phyloP scores from a whole-genome alignment of 2,888 invertebrate genomes.

The Acronicta alni region DNA sequence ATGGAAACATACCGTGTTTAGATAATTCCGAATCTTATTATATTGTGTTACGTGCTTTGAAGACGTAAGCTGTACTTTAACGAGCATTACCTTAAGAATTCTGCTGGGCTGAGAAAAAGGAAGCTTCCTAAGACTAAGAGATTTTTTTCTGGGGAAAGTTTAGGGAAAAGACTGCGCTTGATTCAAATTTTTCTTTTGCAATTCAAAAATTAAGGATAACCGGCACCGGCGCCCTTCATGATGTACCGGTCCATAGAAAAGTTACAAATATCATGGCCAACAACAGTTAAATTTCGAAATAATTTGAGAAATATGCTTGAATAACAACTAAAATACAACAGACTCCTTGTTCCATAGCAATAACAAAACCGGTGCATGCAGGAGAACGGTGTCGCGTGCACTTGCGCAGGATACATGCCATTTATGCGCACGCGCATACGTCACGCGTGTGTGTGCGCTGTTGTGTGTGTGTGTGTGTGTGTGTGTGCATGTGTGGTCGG shows the following conservation, averaged over 20 bases:
- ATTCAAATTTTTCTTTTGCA: no score
- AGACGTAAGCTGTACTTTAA: background rate
- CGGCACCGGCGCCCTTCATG: no score
- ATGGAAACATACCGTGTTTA: background rate
- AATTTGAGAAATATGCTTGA: constrained; percentile 13
- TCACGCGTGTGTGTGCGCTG: constrained; percentile 4
- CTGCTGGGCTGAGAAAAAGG: background rate
- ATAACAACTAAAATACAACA: constrained; percentile 21
- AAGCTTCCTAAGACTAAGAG: no score
- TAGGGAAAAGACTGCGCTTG: background rate
- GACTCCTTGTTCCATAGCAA: constrained; percentile 35
- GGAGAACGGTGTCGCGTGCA: constrained; percentile 52
- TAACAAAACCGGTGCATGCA: constrained; percentile 38
- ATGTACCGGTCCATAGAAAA: no score
- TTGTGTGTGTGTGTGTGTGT: constrained; percentile 7
- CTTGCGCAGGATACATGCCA: constrained; percentile 61
- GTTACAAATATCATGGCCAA: no score
- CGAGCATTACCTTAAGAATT: background rate
- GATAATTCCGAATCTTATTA: background rate
- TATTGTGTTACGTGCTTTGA: background rate
- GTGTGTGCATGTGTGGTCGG: constrained; percentile 52
- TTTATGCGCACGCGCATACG: constrained; percentile 44
- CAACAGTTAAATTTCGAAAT: background rate
- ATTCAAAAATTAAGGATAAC: no score
- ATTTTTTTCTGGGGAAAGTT: no score